Conservation (phyloP, 2,888 invertebrate species). For the Danaus chrysippus region DNA sequence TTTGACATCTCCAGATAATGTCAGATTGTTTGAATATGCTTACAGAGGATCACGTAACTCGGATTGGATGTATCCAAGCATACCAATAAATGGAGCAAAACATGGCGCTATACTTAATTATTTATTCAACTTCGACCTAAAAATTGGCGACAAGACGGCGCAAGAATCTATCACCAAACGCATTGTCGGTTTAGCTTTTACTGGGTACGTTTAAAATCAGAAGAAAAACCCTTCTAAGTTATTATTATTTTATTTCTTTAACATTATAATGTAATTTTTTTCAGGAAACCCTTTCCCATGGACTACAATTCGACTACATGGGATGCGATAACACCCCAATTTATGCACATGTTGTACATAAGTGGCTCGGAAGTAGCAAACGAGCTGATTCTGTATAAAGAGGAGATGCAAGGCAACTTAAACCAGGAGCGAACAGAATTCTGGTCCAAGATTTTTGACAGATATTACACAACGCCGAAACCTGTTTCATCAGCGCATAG, state of each 20-base stretch:
- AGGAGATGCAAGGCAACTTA: conserved; percentile 35
- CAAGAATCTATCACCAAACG: conserved; percentile 44
- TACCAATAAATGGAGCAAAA: conserved; percentile 53
- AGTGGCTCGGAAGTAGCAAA: conserved; percentile 33
- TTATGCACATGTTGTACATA: conserved; percentile 21
- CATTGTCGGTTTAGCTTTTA: conserved; percentile 49
- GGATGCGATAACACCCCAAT: conserved; percentile 18
- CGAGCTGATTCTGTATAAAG: conserved; percentile 26
- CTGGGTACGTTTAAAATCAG: conserved; percentile 48
- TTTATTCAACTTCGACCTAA: conserved; percentile 55
- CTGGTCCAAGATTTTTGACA: conserved; percentile 37
- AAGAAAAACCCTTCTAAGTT: neutral
- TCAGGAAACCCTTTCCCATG: conserved; percentile 1
- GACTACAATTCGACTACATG: conserved; percentile 13
- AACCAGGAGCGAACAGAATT: conserved; percentile 39
- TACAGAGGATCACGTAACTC: conserved; percentile 53
- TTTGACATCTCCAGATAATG: conserved; percentile 44
- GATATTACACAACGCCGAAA: conserved; percentile 34
- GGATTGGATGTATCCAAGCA: conserved; percentile 52
- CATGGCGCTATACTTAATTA: conserved; percentile 63
- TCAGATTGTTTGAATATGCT: conserved; percentile 57
- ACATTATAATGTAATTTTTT: neutral
- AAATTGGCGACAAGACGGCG: conserved; percentile 39
- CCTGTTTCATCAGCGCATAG: conserved; percentile 36
- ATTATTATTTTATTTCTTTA: neutral